These are phyloP conservation scores for Mythimna ferrago DNA, from an alignment of 2,888 invertebrate species.

Conservation along the genomic window DNA sequence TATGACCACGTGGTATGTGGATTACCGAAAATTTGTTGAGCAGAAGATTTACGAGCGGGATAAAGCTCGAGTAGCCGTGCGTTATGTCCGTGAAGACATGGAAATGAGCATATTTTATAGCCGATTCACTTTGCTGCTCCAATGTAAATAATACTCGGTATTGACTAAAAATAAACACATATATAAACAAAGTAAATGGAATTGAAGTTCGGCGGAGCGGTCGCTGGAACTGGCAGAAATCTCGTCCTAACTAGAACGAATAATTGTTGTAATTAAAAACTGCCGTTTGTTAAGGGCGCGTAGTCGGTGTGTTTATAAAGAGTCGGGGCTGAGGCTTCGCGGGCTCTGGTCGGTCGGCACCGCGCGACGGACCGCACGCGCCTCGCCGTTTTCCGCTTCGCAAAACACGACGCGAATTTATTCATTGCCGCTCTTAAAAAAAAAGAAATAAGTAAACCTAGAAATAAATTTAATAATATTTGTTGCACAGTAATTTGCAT, in stretches of 20 bases:
- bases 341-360: conserved; percentile 69
- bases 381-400: conserved; percentile 47
- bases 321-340: conserved; percentile 76
- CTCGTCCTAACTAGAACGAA: conserved; percentile 86
- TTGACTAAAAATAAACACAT: conserved; percentile 79
- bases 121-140: conserved; percentile 66
- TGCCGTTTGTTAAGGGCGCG: conserved; percentile 79
- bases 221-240: conserved; percentile 82
- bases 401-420: conserved; percentile 29
- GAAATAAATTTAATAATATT: neutral
- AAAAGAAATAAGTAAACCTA: neutral
- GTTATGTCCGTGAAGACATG: conserved; percentile 50
- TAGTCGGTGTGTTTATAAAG: conserved; percentile 77
- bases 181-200: conserved; percentile 57
- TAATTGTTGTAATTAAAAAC: conserved; percentile 84
- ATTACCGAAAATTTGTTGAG: conserved; percentile 54
- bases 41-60: conserved; percentile 53
- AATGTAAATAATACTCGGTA: conserved; percentile 75
- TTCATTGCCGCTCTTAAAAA: conserved; percentile 4
- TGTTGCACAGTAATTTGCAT: conserved; percentile 6
- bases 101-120: conserved; percentile 60
- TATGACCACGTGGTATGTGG: conserved; percentile 48
- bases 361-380: conserved; percentile 73
- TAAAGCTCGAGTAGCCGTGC: conserved; percentile 33
- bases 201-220: conserved; percentile 60